Base-by-base conservation (phyloP, 2,797 vertebrate genomes). In the Helarctos malayanus region DNA sequence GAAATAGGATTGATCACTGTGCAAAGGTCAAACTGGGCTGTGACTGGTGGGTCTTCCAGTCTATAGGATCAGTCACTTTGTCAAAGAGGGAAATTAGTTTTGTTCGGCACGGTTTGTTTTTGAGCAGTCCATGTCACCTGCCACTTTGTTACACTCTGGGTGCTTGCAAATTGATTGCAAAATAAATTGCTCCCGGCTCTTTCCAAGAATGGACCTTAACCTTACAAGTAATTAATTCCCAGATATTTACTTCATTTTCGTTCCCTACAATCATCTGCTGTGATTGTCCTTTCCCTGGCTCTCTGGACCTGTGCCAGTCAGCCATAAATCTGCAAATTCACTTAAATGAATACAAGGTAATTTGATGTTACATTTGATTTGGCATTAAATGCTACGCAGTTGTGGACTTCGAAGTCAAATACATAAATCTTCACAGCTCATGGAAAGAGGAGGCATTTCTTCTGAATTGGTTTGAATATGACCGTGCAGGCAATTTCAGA, bases 361-460 rank as follows among this genome's bases (percentile, higher is more conserved):
- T 97, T 97, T 95, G 91, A 84, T 94, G 87, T 92, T 96, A 91
- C 86, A 78, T 97, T 97, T 95, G 80, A 93, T 96, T 92, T 88
- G 96, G 80, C 68, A 89, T 81, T 97, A 96, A 97, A 91, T 45
- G 56, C 59, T 93, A 92, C 81, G 84, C 80, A 88, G 73, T 90
- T 96, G 93, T 83, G 95, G 92, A 95, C 85, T 95, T 97, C 95
- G 97, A 97, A 96, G 94, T 97, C 92, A 97, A 96, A 97, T 65
- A 84, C 71, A 95, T 95, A 97, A 96, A 96, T 97, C 71, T 94
- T 91, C 45, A 56, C 45, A 68, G 75, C 32, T 83, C 47, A 4
- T 29, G 83, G 41, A 69, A 97, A 93, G 61, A 89, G 54, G 54
- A 95, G 27, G 59, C 32, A 38, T 79, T 94, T 96, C 69, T 94